Percentiles rank a stretch among this genome's conserved stretches.
Conservation (phyloP, 2,113 vertebrate genomes). For the Taurulus bubalis region DNA sequence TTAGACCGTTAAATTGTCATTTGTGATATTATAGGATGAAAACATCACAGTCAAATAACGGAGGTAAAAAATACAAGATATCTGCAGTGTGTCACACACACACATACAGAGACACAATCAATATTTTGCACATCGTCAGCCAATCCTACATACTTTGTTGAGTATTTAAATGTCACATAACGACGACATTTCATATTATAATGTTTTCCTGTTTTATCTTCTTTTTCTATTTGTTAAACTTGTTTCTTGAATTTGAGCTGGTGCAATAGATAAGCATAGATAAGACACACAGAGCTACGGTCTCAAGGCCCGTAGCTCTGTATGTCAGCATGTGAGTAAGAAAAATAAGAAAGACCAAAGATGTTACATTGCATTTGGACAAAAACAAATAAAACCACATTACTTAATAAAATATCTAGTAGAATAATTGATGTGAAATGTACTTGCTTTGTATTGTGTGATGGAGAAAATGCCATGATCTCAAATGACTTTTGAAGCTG, state of each 20-base stretch:
- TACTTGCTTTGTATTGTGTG: conserved; percentile 35
- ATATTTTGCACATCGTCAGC: conserved; percentile 21
- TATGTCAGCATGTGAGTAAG: background rate
- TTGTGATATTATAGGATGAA: background rate
- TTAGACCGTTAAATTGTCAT: background rate
- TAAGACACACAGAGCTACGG: background rate
- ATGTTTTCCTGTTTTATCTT: background rate
- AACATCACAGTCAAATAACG: background rate
- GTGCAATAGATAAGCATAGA: conserved; percentile 60
- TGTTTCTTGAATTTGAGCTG: conserved; percentile 51
- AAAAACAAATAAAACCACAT: conserved; percentile 5
- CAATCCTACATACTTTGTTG: conserved; percentile 10
- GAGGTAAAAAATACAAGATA: background rate
- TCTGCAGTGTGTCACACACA: background rate
- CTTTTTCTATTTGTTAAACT: background rate
- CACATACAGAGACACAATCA: background rate
- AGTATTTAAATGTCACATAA: conserved; percentile 37
- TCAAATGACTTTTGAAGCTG: conserved; percentile 36
- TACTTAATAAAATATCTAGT: background rate
- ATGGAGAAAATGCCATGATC: conserved; percentile 26
- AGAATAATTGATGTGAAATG: conserved; percentile 7
- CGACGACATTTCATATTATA: conserved; percentile 5
- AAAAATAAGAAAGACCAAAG: conserved; percentile 57
- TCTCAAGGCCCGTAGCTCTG: conserved; percentile 4
- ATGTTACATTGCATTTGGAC: conserved; percentile 27